These are phyloP conservation scores for Phalacrocorax carbo DNA, from an alignment of 2,113 vertebrate genomes.

Conservation along the genomic window DNA sequence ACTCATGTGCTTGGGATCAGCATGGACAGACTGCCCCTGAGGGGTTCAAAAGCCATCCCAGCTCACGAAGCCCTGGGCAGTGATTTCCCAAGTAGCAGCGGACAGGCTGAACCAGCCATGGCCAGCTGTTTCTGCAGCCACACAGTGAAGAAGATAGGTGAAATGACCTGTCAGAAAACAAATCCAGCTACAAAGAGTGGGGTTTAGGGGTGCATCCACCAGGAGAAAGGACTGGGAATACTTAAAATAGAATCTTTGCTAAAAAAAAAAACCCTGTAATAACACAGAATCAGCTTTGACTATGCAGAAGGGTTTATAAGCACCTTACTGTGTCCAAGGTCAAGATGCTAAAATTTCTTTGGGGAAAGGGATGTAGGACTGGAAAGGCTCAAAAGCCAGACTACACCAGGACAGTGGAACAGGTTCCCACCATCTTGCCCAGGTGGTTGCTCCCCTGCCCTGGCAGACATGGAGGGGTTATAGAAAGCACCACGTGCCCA, in stretches of 20 bases:
- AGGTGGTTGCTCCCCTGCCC: neutral
- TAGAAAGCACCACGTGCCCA: neutral
- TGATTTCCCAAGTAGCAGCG: neutral
- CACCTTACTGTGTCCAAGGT: neutral
- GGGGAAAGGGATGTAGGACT: neutral
- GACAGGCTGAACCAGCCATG: neutral
- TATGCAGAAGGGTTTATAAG: accelerated
- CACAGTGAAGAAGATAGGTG: neutral
- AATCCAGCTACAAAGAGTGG: neutral
- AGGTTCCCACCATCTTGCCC: neutral
- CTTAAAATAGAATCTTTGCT: neutral
- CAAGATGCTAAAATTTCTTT: neutral
- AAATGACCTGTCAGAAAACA: neutral
- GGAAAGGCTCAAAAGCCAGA: neutral
- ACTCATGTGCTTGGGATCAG: neutral
- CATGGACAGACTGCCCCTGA: neutral
- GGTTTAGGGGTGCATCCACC: neutral
- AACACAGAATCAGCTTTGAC: neutral
- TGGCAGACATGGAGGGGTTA: accelerated
- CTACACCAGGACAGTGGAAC: neutral
- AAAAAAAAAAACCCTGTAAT: neutral
- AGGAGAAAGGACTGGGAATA: neutral
- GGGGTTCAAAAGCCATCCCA: neutral
- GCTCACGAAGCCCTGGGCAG: neutral
- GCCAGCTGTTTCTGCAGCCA: neutral